These are phyloP conservation scores for Heliconius hewitsoni DNA, from an alignment of 1,140 invertebrate genomes.

Conservation along the genomic window DNA sequence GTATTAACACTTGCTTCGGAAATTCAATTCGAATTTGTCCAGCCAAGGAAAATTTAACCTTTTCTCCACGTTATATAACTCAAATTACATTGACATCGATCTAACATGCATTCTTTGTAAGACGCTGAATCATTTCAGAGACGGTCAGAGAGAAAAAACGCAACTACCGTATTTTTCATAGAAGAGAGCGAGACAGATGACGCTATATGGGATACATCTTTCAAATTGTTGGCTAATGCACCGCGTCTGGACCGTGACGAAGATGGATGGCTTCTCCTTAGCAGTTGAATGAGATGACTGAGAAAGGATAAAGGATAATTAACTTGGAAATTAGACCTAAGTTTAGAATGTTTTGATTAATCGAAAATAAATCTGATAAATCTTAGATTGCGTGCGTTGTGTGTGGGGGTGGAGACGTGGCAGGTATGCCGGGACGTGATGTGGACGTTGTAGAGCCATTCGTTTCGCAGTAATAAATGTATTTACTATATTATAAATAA, in stretches of 20 bases:
- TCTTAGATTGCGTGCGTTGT: slow-evolving; percentile 10
- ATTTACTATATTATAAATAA: neutral
- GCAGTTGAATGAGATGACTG: slow-evolving; percentile 63
- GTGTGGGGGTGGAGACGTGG: neutral
- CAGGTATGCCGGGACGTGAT: neutral
- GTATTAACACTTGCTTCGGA: slow-evolving; percentile 64
- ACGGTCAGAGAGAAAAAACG: slow-evolving; percentile 50
- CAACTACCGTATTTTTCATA: slow-evolving; percentile 32
- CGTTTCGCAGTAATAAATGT: neutral
- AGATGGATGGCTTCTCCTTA: slow-evolving; percentile 71
- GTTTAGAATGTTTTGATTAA: slow-evolving; percentile 39
- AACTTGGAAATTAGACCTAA: slow-evolving; percentile 45
- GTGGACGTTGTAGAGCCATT: neutral
- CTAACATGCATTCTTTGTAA: slow-evolving; percentile 54
- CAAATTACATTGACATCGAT: slow-evolving; percentile 38
- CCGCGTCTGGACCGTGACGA: slow-evolving; percentile 67
- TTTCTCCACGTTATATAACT: slow-evolving; percentile 30
- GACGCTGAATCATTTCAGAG: slow-evolving; percentile 67
- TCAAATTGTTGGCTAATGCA: slow-evolving; percentile 64
- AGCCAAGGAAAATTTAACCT: slow-evolving; percentile 41
- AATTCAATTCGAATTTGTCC: slow-evolving; percentile 60
- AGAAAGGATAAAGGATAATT: slow-evolving; percentile 55
- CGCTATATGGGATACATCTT: slow-evolving; percentile 39
- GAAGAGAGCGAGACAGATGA: slow-evolving; percentile 49
- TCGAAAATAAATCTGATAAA: slow-evolving; percentile 28